Percentiles rank a stretch among this genome's conserved stretches.
Evolutionary conservation across 2,797 vertebrate species (phyloP).

Genomic region (Cottoperca gobio): DNA sequence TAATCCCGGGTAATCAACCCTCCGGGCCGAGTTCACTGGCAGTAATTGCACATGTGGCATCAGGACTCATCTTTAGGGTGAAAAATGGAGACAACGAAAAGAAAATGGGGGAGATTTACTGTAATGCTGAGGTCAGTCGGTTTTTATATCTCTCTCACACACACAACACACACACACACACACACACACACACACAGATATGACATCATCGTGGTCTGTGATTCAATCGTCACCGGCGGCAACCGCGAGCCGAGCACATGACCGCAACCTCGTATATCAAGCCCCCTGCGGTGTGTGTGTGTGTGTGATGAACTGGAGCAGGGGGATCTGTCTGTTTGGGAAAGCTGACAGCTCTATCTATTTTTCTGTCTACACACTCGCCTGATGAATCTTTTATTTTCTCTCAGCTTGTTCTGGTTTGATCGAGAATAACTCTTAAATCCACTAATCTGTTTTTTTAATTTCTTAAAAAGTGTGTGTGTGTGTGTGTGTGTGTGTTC

Average conservation of each 20-base stretch:
- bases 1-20: slow-evolving; percentile 60
- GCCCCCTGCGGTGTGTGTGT: slow-evolving; percentile 48
- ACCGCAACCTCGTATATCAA: slow-evolving; percentile 66
- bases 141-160: slow-evolving; percentile 37
- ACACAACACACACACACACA: slow-evolving; percentile 19
- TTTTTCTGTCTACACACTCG: slow-evolving; percentile 9
- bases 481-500: no score
- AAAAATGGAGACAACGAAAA: slow-evolving; percentile 46
- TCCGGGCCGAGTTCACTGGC: slow-evolving; percentile 31
- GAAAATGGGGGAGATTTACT: slow-evolving; percentile 66
- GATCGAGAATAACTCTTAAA: neutral
- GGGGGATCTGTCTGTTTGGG: slow-evolving; percentile 23
- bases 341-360: slow-evolving; percentile 32
- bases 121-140: slow-evolving; percentile 53
- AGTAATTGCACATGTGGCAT: slow-evolving; percentile 62
- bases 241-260: slow-evolving; percentile 53
- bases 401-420: neutral
- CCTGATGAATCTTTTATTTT: neutral
- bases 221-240: slow-evolving; percentile 62
- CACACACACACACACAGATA: slow-evolving; percentile 53
- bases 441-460: neutral
- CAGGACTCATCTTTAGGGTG: slow-evolving; percentile 57
- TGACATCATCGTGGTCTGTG: slow-evolving; percentile 75
- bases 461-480: no score
- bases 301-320: slow-evolving; percentile 31